Evolutionary conservation across 1,140 invertebrate genomes (phyloP).

Genomic region (Camponotus floridanus): DNA sequence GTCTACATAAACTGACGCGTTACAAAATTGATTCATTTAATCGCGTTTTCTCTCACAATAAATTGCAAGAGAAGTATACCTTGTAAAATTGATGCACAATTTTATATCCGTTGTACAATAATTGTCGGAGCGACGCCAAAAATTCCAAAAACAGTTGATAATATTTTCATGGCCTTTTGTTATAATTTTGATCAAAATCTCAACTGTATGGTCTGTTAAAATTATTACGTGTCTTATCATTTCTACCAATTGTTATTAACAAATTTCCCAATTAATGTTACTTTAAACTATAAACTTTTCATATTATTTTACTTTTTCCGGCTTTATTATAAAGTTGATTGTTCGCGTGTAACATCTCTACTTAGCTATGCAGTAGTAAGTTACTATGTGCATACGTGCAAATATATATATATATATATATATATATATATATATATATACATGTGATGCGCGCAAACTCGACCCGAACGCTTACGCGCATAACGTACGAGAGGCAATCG

Average conservation of each 20-base stretch:
- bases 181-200: background rate
- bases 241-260: background rate
- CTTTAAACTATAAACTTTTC: too few species aligned
- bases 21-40: background rate
- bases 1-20: background rate
- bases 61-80: background rate
- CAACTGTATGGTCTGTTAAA: background rate
- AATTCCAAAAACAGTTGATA: too few species aligned
- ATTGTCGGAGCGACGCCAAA: too few species aligned
- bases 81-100: too few species aligned
- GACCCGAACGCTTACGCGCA: conserved; percentile 59
- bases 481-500: conserved; percentile 58
- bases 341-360: conserved; percentile 13
- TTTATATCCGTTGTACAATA: too few species aligned
- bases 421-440: too few species aligned
- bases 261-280: background rate
- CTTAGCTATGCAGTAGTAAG: conserved; percentile 32
- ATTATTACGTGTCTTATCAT: background rate
- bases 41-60: conserved; percentile 8
- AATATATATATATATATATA: background rate
- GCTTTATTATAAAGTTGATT: conserved; percentile 2
- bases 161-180: background rate
- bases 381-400: background rate
- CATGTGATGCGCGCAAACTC: conserved; percentile 37
- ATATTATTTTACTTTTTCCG: background rate